Percentiles rank a stretch among this genome's conserved stretches.
Evolutionary conservation across 2,888 invertebrate species (phyloP).

Genomic region (Amaurobius ferox): DNA sequence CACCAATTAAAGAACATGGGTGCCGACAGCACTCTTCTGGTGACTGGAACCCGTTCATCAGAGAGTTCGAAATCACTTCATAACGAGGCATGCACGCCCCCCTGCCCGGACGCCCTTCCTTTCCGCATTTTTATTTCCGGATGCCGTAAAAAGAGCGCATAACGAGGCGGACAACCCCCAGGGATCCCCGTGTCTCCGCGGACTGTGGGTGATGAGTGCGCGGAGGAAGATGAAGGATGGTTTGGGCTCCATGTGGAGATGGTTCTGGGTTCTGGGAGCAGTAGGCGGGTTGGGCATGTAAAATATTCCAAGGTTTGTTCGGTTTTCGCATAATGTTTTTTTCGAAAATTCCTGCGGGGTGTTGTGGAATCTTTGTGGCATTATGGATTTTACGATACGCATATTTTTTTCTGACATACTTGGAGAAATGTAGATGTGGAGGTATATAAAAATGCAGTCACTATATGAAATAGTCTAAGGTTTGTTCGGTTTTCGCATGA

Average conservation of each 20-base stretch:
- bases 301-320: too few species aligned
- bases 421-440: too few species aligned
- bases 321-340: too few species aligned
- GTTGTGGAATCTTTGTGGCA: too few species aligned
- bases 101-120: background rate
- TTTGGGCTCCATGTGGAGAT: background rate
- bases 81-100: background rate
- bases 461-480: too few species aligned
- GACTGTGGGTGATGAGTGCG: background rate
- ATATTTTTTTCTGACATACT: too few species aligned
- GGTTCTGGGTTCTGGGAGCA: background rate
- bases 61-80: background rate
- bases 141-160: background rate
- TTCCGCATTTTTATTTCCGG: background rate
- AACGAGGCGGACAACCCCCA: slow-evolving; percentile 14
- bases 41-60: background rate
- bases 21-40: background rate
- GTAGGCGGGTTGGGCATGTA: background rate
- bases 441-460: too few species aligned
- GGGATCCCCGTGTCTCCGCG: background rate
- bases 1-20: background rate
- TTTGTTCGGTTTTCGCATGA: too few species aligned
- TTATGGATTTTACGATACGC: too few species aligned
- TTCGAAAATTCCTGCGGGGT: too few species aligned
- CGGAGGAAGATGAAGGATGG: background rate